phyloP scores from a whole-genome alignment of 2,797 vertebrate genomes.

The Myotis findleyi region DNA sequence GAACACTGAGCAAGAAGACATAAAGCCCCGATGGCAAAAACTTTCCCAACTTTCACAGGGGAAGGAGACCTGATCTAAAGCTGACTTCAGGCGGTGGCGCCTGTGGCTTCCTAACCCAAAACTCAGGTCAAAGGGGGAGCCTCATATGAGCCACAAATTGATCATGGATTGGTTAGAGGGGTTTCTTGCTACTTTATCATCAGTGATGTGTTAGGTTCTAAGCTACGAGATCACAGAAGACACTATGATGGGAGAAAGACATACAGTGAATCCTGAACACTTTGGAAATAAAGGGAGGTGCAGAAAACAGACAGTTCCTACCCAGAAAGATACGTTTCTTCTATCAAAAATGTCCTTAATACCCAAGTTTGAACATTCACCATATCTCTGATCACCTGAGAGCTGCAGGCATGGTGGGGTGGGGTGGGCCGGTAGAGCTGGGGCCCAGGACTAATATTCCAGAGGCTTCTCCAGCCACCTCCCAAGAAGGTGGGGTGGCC shows the following conservation, averaged over 20 bases:
- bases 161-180: fast-evolving
- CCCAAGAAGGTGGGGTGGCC: not conserved
- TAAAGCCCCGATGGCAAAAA: fast-evolving
- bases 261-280: fast-evolving
- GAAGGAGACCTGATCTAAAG: not conserved
- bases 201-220: not conserved
- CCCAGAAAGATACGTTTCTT: not conserved
- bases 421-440: not conserved
- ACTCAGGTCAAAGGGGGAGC: not conserved
- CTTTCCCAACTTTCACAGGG: fast-evolving
- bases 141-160: fast-evolving
- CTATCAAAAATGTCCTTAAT: not conserved
- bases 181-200: not conserved
- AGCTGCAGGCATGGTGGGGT: not conserved
- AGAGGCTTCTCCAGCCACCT: not conserved
- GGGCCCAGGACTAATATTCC: not conserved
- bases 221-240: not conserved
- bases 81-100: fast-evolving
- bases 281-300: not conserved
- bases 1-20: fast-evolving
- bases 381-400: fast-evolving
- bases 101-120: not conserved
- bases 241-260: fast-evolving
- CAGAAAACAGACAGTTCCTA: fast-evolving
- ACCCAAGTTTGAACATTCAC: not conserved